Evolutionary conservation across 1,140 invertebrate species (phyloP), one percentile per base, ranked within the genome.

Genomic region (Eurosta solidaginis): DNA sequence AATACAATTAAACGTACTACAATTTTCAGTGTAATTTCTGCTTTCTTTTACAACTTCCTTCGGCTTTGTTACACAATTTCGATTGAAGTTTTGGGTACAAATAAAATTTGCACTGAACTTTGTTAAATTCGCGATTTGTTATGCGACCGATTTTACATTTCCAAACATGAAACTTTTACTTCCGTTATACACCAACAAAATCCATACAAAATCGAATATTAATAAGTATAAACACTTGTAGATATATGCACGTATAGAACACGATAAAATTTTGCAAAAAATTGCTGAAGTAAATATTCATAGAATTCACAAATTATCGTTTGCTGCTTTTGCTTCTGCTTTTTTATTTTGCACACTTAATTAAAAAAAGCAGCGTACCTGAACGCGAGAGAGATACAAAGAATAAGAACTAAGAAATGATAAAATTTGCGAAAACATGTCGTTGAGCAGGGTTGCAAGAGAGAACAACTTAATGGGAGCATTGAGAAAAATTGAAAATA

Each of bases 51-150:
- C 33, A 40, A 63, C 59, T 63, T 52, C n/a, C 22, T 52, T 63
- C 59, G 36, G 59, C 59, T 68, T 68, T 68, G 59, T 68, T 68
- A 68, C 22, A 68, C 59, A 68, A 68, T 68, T 68, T 68, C 59
- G 33, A n/a, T 68, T 40, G 17, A 36, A 68, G 27, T 68, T 68
- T 68, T 42, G n/a, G n/a, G n/a, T n/a, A n/a, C 29, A 20, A 5
- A 29, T 7, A 17, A 12, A 47, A 47, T 7, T 47, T 47, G 45
- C 45, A 47, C 45, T 47, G 14, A n/a, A n/a, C n/a, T n/a, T 4
- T 17, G 14, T 17, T 47, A 47, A 40, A 10, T 68, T 36, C 59
- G 25, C 14, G 5, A n/a, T n/a, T n/a, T n/a, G 36, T 40, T 40
- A 20, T 33, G 33, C 59, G 59, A 17, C 33, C n/a, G 59, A 68